Percentiles rank a stretch among this genome's conserved stretches.
phyloP scores from a whole-genome alignment of 2,888 invertebrate species.

The Caenorhabditis imperialis region DNA sequence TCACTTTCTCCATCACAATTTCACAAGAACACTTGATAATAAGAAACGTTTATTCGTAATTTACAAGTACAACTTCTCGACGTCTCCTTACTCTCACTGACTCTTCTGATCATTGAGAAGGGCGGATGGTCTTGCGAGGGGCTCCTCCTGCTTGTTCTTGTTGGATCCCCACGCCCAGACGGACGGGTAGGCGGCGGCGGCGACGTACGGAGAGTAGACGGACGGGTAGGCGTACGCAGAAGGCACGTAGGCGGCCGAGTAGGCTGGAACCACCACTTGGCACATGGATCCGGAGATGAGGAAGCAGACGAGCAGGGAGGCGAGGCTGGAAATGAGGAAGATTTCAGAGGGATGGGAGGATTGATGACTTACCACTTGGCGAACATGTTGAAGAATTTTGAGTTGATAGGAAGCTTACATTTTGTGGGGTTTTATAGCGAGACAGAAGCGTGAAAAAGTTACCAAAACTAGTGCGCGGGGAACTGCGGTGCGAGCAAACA shows the following conservation, averaged over 20 bases:
- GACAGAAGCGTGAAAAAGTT: background rate
- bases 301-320: slow-evolving; percentile 48
- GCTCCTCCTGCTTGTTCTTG: slow-evolving; percentile 44
- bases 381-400: slow-evolving; percentile 39
- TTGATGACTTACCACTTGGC: slow-evolving; percentile 46
- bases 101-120: too few species aligned
- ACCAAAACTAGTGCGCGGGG: background rate
- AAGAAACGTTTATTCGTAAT: too few species aligned
- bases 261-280: slow-evolving; percentile 45
- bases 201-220: slow-evolving; percentile 47
- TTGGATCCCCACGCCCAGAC: slow-evolving; percentile 52
- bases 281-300: slow-evolving; percentile 41
- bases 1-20: too few species aligned
- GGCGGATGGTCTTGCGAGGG: slow-evolving; percentile 39
- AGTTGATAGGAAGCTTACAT: slow-evolving; percentile 7
- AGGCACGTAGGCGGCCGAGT: slow-evolving; percentile 42
- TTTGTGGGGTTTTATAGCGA: background rate
- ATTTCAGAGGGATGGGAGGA: too few species aligned
- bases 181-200: slow-evolving; percentile 44
- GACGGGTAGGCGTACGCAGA: slow-evolving; percentile 46
- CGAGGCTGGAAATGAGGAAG: slow-evolving; percentile 28
- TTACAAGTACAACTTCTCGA: too few species aligned
- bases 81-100: too few species aligned
- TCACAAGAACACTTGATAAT: too few species aligned
- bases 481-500: too few species aligned